A percentile compares a stretch with the other conserved stretches of the same genome.
Evolutionary conservation across 1,140 invertebrate genomes (phyloP).

Genomic region (Diabrotica virgifera): DNA sequence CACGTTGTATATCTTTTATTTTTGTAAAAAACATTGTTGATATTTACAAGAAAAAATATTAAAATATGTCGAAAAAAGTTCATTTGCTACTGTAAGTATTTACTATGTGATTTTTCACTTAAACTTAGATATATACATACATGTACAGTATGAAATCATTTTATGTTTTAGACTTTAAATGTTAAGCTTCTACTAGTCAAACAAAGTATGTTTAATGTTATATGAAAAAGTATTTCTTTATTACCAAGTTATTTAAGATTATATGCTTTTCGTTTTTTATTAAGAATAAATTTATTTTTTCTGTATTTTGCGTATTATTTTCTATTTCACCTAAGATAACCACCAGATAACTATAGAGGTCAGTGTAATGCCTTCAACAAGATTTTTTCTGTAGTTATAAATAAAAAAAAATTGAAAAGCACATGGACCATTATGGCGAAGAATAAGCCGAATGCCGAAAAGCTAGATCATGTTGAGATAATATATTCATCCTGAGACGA

Average conservation of each 20-base stretch:
- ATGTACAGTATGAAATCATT: constrained; percentile 35
- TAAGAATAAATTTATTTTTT: constrained; percentile 38
- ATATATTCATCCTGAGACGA: too few species aligned
- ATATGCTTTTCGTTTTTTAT: constrained; percentile 38
- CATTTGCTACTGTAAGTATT: constrained; percentile 35
- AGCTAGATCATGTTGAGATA: too few species aligned
- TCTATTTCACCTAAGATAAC: too few species aligned
- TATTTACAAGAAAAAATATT: constrained; percentile 9
- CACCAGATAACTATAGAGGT: too few species aligned
- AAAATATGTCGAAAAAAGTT: constrained; percentile 3
- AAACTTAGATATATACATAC: constrained; percentile 23
- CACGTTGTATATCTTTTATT: constrained; percentile 11
- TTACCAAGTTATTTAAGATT: constrained; percentile 36
- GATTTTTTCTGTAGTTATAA: too few species aligned
- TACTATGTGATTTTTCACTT: constrained; percentile 41
- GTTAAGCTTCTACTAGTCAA: constrained; percentile 39
- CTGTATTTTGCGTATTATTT: constrained; percentile 18
- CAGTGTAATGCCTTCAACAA: too few species aligned
- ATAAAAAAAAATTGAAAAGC: too few species aligned
- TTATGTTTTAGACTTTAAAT: constrained; percentile 36
- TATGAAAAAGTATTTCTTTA: constrained; percentile 28
- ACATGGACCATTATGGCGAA: too few species aligned
- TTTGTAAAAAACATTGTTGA: constrained; percentile 11
- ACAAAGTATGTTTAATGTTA: constrained; percentile 39
- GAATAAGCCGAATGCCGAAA: too few species aligned